Evolutionary conservation across 2,888 invertebrate species (phyloP).

Genomic region (Mythimna lalbum): DNA sequence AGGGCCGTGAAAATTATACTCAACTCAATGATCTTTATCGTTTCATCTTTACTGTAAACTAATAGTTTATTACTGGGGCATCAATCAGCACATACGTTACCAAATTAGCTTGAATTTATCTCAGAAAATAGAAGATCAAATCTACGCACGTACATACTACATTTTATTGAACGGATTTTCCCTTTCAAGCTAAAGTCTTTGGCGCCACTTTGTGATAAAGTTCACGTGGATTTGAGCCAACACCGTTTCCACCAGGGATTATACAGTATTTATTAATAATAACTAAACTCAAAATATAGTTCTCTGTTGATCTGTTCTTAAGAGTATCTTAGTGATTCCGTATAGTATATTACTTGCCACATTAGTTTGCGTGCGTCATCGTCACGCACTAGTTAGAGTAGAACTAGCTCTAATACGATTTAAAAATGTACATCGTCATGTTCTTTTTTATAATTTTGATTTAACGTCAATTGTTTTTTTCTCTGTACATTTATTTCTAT

Average conservation of each 20-base stretch:
- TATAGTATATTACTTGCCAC: constrained; percentile 14
- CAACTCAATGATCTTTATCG: not conserved
- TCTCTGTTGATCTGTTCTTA: constrained; percentile 32
- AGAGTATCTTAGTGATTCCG: constrained; percentile 26
- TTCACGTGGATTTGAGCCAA: constrained; percentile 60
- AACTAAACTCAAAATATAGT: constrained; percentile 34
- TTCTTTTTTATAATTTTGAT: not conserved
- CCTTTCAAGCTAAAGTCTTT: constrained; percentile 44
- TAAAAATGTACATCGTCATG: not conserved
- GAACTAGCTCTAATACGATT: constrained; percentile 7
- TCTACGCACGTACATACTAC: constrained; percentile 30
- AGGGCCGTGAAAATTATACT: not conserved
- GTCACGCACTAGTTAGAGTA: not conserved
- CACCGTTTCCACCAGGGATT: constrained; percentile 44
- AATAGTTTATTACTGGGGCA: not conserved
- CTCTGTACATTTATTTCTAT: not conserved
- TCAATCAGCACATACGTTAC: not conserved
- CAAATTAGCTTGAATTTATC: constrained; percentile 16
- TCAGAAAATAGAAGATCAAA: constrained; percentile 21
- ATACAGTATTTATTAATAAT: constrained; percentile 50
- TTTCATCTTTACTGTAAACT: not conserved
- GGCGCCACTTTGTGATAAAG: constrained; percentile 53
- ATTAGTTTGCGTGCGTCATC: constrained; percentile 26
- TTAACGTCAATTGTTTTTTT: not conserved
- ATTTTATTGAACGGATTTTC: constrained; percentile 49